These are phyloP conservation scores for Pachypanchax playfairii DNA, from an alignment of 2,113 vertebrate species.

Conservation along the genomic window DNA sequence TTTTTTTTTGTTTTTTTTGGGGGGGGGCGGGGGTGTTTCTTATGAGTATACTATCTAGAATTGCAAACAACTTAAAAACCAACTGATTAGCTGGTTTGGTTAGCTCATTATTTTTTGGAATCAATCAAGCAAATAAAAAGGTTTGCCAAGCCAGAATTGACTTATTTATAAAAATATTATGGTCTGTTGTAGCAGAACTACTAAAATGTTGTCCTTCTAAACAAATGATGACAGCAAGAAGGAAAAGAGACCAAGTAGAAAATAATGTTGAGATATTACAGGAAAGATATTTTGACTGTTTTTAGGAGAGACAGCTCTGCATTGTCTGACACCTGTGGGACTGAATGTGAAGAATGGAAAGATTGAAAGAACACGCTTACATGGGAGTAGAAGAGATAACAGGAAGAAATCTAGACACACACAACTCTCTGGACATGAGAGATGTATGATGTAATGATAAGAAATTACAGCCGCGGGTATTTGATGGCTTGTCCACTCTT, in stretches of 20 bases:
- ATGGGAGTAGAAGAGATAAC: background rate
- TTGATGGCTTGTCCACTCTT: constrained; percentile 33
- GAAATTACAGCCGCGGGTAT: constrained; percentile 56
- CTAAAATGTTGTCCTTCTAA: no score
- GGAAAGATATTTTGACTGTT: background rate
- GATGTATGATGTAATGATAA: constrained; percentile 70
- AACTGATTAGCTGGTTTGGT: no score
- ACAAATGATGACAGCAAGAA: background rate
- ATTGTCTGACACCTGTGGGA: constrained; percentile 31
- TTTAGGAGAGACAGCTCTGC: constrained; percentile 26
- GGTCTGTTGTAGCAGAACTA: no score
- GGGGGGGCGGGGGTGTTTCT: no score
- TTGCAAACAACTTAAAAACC: no score
- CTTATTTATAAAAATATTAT: no score
- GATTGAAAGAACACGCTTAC: constrained; percentile 10
- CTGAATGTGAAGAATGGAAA: background rate
- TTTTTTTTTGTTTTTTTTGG: no score
- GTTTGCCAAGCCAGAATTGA: no score
- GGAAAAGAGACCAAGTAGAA: constrained; percentile 8
- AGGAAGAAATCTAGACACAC: background rate
- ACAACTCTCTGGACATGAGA: constrained; percentile 42
- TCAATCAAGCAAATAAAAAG: no score
- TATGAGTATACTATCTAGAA: no score
- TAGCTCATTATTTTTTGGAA: no score
- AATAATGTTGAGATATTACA: constrained; percentile 24